Evolutionary conservation across 2,797 vertebrate species (phyloP).

Genomic region (Phrynocephalus guinanensis): DNA sequence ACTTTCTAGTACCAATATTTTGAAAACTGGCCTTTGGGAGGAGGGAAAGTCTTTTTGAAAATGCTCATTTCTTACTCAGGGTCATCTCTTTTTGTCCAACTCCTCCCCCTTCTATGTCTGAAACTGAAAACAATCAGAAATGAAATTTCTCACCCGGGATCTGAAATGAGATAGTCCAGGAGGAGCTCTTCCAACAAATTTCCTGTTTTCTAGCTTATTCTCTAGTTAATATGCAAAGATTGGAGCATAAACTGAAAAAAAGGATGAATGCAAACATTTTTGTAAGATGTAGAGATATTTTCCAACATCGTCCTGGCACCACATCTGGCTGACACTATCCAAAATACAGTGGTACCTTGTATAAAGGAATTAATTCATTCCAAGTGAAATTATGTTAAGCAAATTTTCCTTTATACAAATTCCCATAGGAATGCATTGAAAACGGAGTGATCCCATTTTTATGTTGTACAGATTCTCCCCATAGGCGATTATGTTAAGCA

Average conservation of each 20-base stretch:
- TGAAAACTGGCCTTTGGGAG: not conserved
- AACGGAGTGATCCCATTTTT: no score
- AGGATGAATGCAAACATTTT: not conserved
- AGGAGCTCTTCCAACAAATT: not conserved
- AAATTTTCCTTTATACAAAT: no score
- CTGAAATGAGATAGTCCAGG: not conserved
- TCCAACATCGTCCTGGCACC: not conserved
- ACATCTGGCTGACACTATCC: not conserved
- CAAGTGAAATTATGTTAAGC: no score
- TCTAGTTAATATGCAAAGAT: slow-evolving; percentile 13
- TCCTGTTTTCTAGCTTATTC: not conserved
- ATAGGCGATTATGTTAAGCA: no score
- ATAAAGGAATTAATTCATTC: no score
- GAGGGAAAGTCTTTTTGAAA: not conserved
- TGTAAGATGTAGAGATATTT: slow-evolving; percentile 44
- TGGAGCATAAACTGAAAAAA: slow-evolving; percentile 10
- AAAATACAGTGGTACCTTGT: not conserved
- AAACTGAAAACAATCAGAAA: not conserved
- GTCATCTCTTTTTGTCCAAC: not conserved
- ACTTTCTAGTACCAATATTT: not conserved
- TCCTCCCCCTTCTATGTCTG: not conserved
- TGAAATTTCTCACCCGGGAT: not conserved
- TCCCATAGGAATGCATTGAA: no score
- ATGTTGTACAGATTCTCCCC: no score
- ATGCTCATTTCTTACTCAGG: not conserved